Evolutionary conservation across 2,113 vertebrate species (phyloP), one percentile per base, ranked within the genome.

Genomic region (Malurus alboscapulatus): DNA sequence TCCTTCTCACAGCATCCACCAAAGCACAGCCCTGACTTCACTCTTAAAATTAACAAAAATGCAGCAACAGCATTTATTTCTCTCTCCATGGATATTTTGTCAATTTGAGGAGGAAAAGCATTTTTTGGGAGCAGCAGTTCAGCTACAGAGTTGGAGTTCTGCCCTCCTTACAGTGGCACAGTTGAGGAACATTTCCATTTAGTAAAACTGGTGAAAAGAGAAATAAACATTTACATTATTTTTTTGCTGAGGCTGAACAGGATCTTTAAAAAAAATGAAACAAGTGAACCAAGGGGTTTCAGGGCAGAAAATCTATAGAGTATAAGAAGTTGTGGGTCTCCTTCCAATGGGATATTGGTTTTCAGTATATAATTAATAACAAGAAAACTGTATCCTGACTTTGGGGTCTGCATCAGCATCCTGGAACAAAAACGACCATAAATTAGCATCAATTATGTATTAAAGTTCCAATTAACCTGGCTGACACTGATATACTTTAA

Each of bases 361-460:
- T 98, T 97, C 97, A 95, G 98, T 97, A 97, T 98, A 98, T 97
- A 98, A 98, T 98, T 98, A 97, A 98, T 98, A 98, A 97, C 95
- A 97, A 98, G 97, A 98, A 98, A 98, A 98, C 92, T 97, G 97
- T 97, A 98, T 97, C 97, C 97, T 95, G 97, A 97, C 96, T 98
- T 98, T 96, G 95, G 97, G 97, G 96, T 97, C 97, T 26, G 63
- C 97, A 95, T 96, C 94, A 97, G 97, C 94, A 97, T 97, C 95
- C 94, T 93, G 94, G 96, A 98, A 98, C 97, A 98, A 98, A 98
- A 98, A 98, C 91, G 86, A 96, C 97, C 98, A 98, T 98, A 98
- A 98, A 98, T 98, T 98, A 98, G 94, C 98, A 98, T 98, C 96
- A 98, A 98, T 98, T 98, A 98, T 98, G 96, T 96, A 98, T 98